Percentiles rank a stretch among this genome's conserved stretches.
Conservation (phyloP, 2,113 vertebrate genomes). For the Gambusia holbrooki region DNA sequence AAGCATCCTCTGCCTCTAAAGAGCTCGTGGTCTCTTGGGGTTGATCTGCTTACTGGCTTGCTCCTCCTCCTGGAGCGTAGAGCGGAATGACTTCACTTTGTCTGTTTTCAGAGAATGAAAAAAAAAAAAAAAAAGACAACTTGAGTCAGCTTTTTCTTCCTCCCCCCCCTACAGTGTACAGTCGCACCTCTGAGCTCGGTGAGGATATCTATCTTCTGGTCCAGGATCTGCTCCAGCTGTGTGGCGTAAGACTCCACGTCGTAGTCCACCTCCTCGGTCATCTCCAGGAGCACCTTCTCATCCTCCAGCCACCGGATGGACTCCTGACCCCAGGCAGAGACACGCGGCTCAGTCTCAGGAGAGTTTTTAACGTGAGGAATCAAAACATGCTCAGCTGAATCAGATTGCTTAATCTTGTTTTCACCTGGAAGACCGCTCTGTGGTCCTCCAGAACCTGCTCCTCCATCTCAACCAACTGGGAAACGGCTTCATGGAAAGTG, state of each 20-base stretch:
- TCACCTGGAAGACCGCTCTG: conserved; percentile 93
- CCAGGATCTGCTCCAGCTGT: conserved; percentile 95
- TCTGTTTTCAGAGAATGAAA: conserved; percentile 74
- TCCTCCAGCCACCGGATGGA: conserved; percentile 97
- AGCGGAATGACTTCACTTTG: conserved; percentile 98
- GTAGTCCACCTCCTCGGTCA: conserved; percentile 99
- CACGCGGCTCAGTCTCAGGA: background rate
- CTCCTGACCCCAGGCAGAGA: conserved; percentile 80
- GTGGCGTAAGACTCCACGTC: conserved; percentile 96
- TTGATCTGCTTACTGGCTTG: conserved; percentile 99
- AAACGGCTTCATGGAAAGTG: conserved; percentile 97
- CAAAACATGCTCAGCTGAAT: background rate
- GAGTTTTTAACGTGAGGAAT: background rate
- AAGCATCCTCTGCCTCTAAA: conserved; percentile 78
- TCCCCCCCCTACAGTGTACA: no score
- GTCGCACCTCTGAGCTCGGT: conserved; percentile 90
- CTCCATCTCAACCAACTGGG: conserved; percentile 98
- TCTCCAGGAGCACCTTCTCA: conserved; percentile 94
- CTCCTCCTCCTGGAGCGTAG: conserved; percentile 95
- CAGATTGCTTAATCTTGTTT: background rate
- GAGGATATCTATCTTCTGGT: conserved; percentile 97
- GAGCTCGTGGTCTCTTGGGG: conserved; percentile 93
- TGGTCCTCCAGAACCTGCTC: conserved; percentile 98
- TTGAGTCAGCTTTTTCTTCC: background rate
- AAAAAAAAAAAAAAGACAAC: background rate